Base-by-base conservation (phyloP, 1,140 invertebrate species). In the Hyphantria cunea region DNA sequence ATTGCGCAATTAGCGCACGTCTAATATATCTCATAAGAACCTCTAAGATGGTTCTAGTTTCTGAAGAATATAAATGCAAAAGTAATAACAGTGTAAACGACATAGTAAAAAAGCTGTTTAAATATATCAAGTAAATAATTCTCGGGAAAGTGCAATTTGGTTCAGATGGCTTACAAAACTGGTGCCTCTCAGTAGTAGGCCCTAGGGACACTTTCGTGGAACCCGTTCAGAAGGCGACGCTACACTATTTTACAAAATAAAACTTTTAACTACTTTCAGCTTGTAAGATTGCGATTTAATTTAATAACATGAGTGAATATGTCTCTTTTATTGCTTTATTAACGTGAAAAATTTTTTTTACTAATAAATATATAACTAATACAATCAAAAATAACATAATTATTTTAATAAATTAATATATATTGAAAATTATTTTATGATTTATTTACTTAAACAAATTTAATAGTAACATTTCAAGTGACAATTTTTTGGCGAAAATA, bases 181-280 rank as follows among this genome's bases (percentile, higher is more conserved):
- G 31, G 53, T 11, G 14, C 41, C 53, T 25, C 8, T 33, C 44
- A 11, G 42, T 47, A 56, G 44, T 31, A 32, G 53, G 11, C 53
- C 53, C 53, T 13, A 34, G 53, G 45, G 53, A 56, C 42, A 3
- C 12, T 4, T 49, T 8, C 31, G 12, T 13, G 31, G 25, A 12
- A 11, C 31, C 9, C 31, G 25, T 13, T 15, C 34, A 37, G 53
- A 55, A 51, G 6, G 42, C 51, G 15, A 47, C 15, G 12, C 31
- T 47, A 31, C 12, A 56, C 53, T 56, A 45, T 45, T 56, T 47
- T 33, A 7, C 31, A 15, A 56, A 42, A 56, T 56, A 56, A 56
- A 56, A 56, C 53, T 56, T 56, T 56, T 56, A 56, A 56, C 53
- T 56, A 56, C 53, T 13, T 56, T 56, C 42, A 47, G 41, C 47